Conservation (phyloP, 2,888 invertebrate genomes). For the Thecocarcelia acutangulata region DNA sequence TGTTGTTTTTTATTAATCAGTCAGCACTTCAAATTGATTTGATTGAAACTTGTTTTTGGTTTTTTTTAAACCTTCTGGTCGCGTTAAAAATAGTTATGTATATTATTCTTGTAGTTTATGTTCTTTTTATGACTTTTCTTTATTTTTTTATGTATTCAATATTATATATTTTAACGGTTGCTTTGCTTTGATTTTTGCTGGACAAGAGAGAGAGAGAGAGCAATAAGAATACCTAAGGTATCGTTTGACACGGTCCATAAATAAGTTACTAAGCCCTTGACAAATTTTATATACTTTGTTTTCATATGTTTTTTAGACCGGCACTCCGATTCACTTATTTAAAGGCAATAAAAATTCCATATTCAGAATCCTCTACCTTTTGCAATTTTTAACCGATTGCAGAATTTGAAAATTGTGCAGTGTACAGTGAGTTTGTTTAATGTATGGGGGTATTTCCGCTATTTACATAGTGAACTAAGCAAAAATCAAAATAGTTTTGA, state of each 20-base stretch:
- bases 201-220: no score
- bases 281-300: constrained; percentile 36
- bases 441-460: no score
- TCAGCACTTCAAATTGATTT: constrained; percentile 8
- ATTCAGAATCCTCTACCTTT: no score
- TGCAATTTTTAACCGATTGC: no score
- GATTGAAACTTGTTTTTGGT: not conserved
- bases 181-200: not conserved
- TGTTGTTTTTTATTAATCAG: not conserved
- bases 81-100: no score
- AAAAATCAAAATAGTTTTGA: no score
- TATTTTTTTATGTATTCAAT: not conserved
- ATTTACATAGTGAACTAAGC: no score
- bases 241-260: constrained; percentile 3
- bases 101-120: constrained; percentile 3
- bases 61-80: constrained; percentile 5
- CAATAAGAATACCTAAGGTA: constrained; percentile 20
- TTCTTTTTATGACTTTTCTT: not conserved
- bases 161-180: not conserved
- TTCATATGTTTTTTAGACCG: not conserved
- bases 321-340: no score
- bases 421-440: no score
- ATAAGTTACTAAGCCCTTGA: constrained; percentile 44
- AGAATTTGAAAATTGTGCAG: no score
- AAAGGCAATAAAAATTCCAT: no score